Evolutionary conservation across 2,888 invertebrate genomes (phyloP).

Genomic region (Microctonus hyperodae): DNA sequence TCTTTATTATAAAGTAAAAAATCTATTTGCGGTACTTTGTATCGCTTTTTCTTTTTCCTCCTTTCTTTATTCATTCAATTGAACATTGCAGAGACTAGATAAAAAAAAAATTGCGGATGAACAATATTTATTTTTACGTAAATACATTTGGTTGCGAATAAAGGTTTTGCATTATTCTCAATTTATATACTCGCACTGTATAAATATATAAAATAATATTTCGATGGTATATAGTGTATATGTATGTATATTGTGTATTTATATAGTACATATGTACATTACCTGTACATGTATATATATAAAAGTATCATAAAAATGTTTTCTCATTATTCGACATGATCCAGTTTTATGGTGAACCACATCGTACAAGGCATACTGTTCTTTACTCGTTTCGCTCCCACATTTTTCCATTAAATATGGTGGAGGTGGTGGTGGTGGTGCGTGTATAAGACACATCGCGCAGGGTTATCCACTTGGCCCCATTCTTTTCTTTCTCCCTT

Average conservation of each 20-base stretch:
- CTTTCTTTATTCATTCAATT: too few relatives aligned
- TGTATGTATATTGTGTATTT: constrained; percentile 1
- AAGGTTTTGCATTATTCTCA: neutral
- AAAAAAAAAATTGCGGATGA: neutral
- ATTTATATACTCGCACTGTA: neutral
- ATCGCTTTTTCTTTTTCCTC: too few relatives aligned
- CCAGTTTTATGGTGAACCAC: constrained; percentile 36
- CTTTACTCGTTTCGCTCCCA: constrained; percentile 40
- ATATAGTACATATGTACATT: too few relatives aligned
- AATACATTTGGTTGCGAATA: too few relatives aligned
- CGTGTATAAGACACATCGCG: constrained; percentile 35
- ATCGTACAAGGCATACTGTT: constrained; percentile 33
- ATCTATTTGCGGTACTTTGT: too few relatives aligned
- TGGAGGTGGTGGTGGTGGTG: constrained; percentile 39
- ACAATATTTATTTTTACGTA: neutral
- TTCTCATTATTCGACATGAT: constrained; percentile 31
- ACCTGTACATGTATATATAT: neutral
- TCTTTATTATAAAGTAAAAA: too few relatives aligned
- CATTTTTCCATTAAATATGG: constrained; percentile 57
- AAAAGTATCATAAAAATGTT: constrained; percentile 30
- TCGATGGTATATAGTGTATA: neutral
- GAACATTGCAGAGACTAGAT: neutral
- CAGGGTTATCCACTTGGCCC: constrained; percentile 36
- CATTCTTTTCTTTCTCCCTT: constrained; percentile 28
- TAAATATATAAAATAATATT: neutral